Conservation (phyloP, 2,797 vertebrate genomes). For the Uromys caudimaculatus region DNA sequence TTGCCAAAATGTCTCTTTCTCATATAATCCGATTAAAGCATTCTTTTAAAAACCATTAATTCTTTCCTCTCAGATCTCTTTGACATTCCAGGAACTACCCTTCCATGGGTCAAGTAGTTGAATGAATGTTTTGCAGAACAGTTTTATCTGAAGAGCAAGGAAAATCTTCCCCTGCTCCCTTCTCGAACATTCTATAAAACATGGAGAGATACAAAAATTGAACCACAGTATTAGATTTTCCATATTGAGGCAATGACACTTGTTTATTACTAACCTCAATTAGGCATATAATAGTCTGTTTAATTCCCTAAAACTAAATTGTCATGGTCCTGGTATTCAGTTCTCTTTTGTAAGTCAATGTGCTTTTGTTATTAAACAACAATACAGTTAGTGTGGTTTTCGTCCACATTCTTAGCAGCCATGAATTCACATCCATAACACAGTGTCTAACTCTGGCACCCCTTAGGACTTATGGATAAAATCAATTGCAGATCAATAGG, state of each 20-base stretch:
- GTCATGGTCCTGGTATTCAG: not conserved
- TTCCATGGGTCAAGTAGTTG: conserved; percentile 56
- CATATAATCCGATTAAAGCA: conserved; percentile 69
- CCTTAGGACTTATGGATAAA: not conserved
- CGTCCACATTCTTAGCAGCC: not conserved
- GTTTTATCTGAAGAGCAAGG: conserved; percentile 41
- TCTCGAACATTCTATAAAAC: not conserved
- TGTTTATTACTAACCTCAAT: not conserved
- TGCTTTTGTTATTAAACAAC: not conserved
- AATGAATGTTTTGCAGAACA: conserved; percentile 22
- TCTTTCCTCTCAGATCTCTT: conserved; percentile 54
- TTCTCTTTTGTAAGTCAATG: not conserved
- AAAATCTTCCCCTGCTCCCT: not conserved
- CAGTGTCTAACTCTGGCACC: not conserved
- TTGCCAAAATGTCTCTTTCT: conserved; percentile 74
- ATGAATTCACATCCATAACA: too few relatives aligned
- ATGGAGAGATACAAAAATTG: not conserved
- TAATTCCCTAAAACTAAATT: conserved; percentile 27
- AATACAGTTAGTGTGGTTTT: not conserved
- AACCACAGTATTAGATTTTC: conserved; percentile 7
- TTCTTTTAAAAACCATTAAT: conserved; percentile 46
- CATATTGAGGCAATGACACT: not conserved
- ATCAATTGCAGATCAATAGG: not conserved
- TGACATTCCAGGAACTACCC: conserved; percentile 57
- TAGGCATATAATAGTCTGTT: not conserved